These are phyloP conservation scores for Caenorhabditis doughertyi DNA, from an alignment of 2,888 invertebrate genomes.

Conservation along the genomic window DNA sequence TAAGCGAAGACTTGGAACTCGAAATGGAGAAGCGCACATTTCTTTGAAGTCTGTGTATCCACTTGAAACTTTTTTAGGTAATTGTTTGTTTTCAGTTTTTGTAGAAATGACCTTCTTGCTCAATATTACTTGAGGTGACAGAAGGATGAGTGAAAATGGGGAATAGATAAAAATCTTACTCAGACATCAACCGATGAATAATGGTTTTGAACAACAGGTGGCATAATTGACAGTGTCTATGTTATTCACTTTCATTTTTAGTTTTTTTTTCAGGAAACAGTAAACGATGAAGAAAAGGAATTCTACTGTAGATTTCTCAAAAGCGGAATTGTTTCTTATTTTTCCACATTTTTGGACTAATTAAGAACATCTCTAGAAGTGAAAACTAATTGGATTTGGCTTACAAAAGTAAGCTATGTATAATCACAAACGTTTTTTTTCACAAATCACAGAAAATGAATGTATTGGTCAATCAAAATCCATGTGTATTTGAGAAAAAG, in stretches of 20 bases:
- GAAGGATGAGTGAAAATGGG: slow-evolving; percentile 57
- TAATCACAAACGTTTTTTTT: too few relatives aligned
- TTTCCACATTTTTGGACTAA: too few relatives aligned
- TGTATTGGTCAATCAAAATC: too few relatives aligned
- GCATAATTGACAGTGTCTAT: slow-evolving; percentile 38
- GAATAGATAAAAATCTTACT: slow-evolving; percentile 49
- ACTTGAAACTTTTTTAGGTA: not conserved
- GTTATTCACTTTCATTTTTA: slow-evolving; percentile 33
- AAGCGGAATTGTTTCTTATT: too few relatives aligned
- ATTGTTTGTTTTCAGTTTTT: not conserved
- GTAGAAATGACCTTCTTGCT: slow-evolving; percentile 47
- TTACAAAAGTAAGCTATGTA: too few relatives aligned
- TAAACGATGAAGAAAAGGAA: not conserved
- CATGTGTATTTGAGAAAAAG: too few relatives aligned
- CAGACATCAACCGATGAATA: slow-evolving; percentile 55
- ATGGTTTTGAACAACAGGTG: slow-evolving; percentile 60
- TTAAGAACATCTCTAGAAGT: too few relatives aligned
- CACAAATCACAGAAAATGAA: too few relatives aligned
- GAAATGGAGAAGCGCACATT: not conserved
- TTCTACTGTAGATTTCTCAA: not conserved
- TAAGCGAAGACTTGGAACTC: not conserved
- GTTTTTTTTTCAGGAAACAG: not conserved
- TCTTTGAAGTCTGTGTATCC: not conserved
- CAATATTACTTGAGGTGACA: slow-evolving; percentile 47
- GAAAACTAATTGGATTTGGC: too few relatives aligned